Conservation (phyloP, 2,113 vertebrate species). For the Phalacrocorax aristotelis region DNA sequence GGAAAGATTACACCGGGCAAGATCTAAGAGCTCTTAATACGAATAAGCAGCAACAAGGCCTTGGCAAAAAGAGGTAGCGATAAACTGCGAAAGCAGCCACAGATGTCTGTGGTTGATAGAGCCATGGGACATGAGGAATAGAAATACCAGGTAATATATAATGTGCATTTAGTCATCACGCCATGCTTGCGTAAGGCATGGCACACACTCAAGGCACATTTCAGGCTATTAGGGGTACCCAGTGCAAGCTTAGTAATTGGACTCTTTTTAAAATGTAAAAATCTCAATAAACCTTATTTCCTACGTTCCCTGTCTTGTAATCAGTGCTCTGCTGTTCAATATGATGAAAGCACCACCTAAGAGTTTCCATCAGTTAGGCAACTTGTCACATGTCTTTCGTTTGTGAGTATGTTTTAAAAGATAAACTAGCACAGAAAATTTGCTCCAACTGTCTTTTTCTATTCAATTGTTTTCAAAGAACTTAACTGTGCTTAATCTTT, state of each 20-base stretch:
- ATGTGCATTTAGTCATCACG: neutral
- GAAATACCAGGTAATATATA: neutral
- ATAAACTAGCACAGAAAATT: neutral
- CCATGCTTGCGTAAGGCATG: neutral
- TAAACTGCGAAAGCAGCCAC: neutral
- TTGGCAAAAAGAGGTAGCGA: neutral
- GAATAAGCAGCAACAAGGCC: neutral
- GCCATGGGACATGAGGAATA: neutral
- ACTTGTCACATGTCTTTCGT: neutral
- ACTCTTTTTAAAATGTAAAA: neutral
- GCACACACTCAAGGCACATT: neutral
- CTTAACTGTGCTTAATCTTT: neutral
- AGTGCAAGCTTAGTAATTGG: neutral
- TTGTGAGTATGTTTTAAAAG: neutral
- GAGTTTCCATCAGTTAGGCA: neutral
- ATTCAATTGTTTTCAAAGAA: neutral
- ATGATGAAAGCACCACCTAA: neutral
- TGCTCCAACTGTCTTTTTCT: neutral
- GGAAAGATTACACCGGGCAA: neutral
- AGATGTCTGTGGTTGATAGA: neutral
- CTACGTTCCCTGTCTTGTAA: neutral
- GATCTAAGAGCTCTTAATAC: neutral
- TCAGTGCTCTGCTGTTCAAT: neutral
- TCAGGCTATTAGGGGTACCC: neutral
- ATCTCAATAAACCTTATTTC: neutral